Evolutionary conservation across 2,113 vertebrate genomes (phyloP), one percentile per base, ranked within the genome.

Genomic region (Myotis yumanensis): DNA sequence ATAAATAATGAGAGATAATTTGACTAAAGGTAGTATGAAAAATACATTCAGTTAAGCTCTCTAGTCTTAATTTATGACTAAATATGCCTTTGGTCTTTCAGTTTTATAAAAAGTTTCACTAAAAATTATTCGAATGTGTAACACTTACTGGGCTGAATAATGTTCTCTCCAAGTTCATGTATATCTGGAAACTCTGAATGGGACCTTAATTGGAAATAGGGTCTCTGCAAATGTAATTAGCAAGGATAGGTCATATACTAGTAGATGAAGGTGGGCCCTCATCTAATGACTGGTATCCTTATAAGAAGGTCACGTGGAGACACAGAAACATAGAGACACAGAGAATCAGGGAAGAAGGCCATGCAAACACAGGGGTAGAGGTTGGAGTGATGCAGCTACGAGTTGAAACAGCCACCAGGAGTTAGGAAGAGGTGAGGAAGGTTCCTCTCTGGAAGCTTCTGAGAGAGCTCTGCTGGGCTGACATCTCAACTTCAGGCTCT

Each of bases 311-410:
- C 11, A 11, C 1, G 1, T 5, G 17, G 83, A 64, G 43, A 20
- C 15, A 20, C 6, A 11, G 83, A 81, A 46, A 20, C 3, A 18
- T 0, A 8, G 75, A 64, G 52, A 20, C 11, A 16, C 6, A 11
- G 77, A 59, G 40, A 37, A 3, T 4, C 20, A 1, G 48, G 9
- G 40, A 17, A 11, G 22, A 48, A 59, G 28, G 32, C 30, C 25
- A 10, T 5, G 20, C 32, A 20, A 23, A n/a, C 28, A 20, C 30
- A 28, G 43, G 7, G 69, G 30, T 23, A 32, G 48, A n/a, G 37
- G 6, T 0, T 5, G 68, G 66, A 43, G 20, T 2, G 15, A 51
- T 15, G 20, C 0, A 1, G 23, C 8, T 7, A 1, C 3, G 3
- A 89, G 68, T 16, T 5, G 14, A 23, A 46, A 57, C 7, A 37